Evolutionary conservation across 2,888 invertebrate genomes (phyloP).

Genomic region (Leptogaster cylindrica): DNA sequence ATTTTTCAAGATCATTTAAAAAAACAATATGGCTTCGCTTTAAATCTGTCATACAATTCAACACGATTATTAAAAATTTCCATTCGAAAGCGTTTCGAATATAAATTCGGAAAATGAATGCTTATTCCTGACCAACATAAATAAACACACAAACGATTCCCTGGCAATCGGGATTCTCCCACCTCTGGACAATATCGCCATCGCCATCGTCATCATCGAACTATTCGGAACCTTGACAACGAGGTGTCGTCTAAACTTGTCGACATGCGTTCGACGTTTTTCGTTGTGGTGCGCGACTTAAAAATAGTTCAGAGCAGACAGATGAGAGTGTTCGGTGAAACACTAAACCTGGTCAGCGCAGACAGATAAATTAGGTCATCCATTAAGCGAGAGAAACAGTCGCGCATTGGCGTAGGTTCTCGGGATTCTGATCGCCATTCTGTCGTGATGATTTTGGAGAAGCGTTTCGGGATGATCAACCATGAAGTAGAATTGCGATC

Average conservation of each 20-base stretch:
- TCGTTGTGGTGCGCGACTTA: slow-evolving; percentile 29
- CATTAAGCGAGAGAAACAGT: slow-evolving; percentile 10
- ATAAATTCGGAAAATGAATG: too few relatives aligned
- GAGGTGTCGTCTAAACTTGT: slow-evolving; percentile 28
- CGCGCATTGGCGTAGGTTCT: slow-evolving; percentile 30
- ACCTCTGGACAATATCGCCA: slow-evolving; percentile 4
- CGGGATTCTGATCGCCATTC: too few relatives aligned
- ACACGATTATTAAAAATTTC: too few relatives aligned
- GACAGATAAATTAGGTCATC: slow-evolving; percentile 37
- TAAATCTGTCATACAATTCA: too few relatives aligned
- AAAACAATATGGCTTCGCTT: too few relatives aligned
- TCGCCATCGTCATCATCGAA: neutral
- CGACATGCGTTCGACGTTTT: slow-evolving; percentile 20
- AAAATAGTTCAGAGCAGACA: slow-evolving; percentile 32
- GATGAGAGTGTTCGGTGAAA: slow-evolving; percentile 25
- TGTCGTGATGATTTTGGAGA: neutral
- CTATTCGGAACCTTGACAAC: slow-evolving; percentile 36
- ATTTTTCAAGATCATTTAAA: too few relatives aligned
- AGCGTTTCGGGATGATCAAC: too few relatives aligned
- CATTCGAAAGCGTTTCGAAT: too few relatives aligned
- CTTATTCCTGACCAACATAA: too few relatives aligned
- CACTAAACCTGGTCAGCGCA: slow-evolving; percentile 27
- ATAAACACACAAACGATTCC: too few relatives aligned
- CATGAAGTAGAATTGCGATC: too few relatives aligned
- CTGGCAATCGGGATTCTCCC: too few relatives aligned